phyloP scores from a whole-genome alignment of 2,113 vertebrate species.

The Cygnus buccinator region DNA sequence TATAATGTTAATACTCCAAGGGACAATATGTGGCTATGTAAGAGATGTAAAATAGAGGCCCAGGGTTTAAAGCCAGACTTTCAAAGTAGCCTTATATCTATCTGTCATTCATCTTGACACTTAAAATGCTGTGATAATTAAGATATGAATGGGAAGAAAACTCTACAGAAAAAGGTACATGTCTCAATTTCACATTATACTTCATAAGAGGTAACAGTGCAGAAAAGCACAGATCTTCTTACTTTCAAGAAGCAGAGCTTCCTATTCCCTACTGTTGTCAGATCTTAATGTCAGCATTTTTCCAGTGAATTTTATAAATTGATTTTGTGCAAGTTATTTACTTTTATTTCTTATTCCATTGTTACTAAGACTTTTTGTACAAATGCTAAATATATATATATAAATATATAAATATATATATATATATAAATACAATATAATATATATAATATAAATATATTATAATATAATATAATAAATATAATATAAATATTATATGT shows the following conservation, averaged over 20 bases:
- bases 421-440: too few relatives aligned
- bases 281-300: not conserved
- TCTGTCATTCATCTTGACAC: not conserved
- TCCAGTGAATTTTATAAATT: not conserved
- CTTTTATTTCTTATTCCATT: not conserved
- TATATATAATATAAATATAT: too few relatives aligned
- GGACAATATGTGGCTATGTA: not conserved
- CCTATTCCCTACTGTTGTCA: not conserved
- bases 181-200: not conserved
- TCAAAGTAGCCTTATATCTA: not conserved
- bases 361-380: not conserved
- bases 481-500: too few relatives aligned
- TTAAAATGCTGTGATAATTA: not conserved
- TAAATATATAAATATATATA: not conserved
- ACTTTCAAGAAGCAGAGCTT: not conserved
- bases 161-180: accelerated
- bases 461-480: too few relatives aligned
- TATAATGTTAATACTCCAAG: not conserved
- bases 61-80: not conserved
- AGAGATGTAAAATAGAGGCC: not conserved
- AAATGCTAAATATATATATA: not conserved
- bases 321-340: not conserved
- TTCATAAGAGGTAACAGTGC: not conserved
- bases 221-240: not conserved
- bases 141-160: not conserved